Evolutionary conservation across 2,888 invertebrate species (phyloP), one percentile per base, ranked within the genome.

Genomic region (Empis livida): DNA sequence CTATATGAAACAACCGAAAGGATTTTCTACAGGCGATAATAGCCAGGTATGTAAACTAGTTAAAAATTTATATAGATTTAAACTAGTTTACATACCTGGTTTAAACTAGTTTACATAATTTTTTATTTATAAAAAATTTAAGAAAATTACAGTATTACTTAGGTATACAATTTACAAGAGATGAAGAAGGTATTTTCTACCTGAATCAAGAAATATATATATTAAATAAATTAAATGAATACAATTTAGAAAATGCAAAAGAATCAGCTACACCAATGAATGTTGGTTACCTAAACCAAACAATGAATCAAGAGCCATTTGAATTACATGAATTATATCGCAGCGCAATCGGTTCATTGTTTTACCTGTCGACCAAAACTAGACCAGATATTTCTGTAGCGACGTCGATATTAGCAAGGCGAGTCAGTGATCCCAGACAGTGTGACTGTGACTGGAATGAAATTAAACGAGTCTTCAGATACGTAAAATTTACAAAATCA

Each of bases 331-430:
- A 43, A 40, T 10, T 35, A 10, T 57, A 56, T 43, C 52, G 53
- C 17, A 49, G 45, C 38, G 23, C 56, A 14, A 54, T 58, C 47
- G 55, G 56, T 30, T 32, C 45, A n/a, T 44, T 57, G 4, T 37
- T 57, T 9, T 56, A 56, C 42, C 38, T 57, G 2, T 50, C 53
- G 10, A 45, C 53, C 2, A 53, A 55, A 37, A 55, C 5, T 4
- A 47, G 55, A 50, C 56, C 55, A 16, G 55, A 56, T 20, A 55
- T 57, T 6, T 38, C 53, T 14, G 54, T 56, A 10, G 39, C 49
- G 23, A 31, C 47, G 8, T 44, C 48, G 3, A 52, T 54, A 17
- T 48, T 54, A 20, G 42, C 46, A 20, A 51, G 51, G 47, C 50
- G 46, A 39, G 44, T 49, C 5, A 32, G 37, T 23, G 38, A 32